These are phyloP conservation scores for Labeo catla DNA, from an alignment of 2,113 vertebrate species.

Conservation along the genomic window DNA sequence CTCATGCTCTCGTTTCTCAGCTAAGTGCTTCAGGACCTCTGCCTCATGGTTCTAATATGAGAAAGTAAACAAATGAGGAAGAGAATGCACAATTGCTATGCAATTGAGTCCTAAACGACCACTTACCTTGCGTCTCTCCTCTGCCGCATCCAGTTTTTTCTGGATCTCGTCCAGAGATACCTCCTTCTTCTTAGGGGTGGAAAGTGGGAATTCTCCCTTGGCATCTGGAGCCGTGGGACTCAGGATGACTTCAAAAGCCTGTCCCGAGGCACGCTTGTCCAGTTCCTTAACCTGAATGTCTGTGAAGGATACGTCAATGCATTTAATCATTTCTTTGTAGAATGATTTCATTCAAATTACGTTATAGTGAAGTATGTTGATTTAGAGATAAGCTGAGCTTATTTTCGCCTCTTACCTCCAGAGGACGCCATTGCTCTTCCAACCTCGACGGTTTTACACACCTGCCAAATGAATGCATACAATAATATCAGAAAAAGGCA, in stretches of 20 bases:
- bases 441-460: conserved; percentile 43
- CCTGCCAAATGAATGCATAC: conserved; percentile 54
- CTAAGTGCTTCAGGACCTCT: conserved; percentile 90
- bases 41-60: conserved; percentile 86
- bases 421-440: conserved; percentile 68
- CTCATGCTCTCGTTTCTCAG: conserved; percentile 93
- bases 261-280: conserved; percentile 92
- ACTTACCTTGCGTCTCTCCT: conserved; percentile 93
- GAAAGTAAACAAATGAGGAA: not conserved
- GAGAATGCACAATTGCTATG: not conserved
- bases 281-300: conserved; percentile 94
- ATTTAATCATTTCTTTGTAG: not conserved
- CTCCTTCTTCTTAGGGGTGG: conserved; percentile 90
- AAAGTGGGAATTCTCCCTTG: conserved; percentile 86
- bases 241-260: conserved; percentile 95
- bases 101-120: not conserved
- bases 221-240: conserved; percentile 86
- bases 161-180: conserved; percentile 93
- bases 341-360: not conserved
- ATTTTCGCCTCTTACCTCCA: conserved; percentile 64
- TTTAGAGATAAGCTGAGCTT: not conserved
- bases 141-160: conserved; percentile 92
- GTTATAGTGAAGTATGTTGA: conserved; percentile 3
- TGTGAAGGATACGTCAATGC: conserved; percentile 53
- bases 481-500: not conserved